A percentile compares a stretch with the other conserved stretches of the same genome.
Conservation (phyloP, 1,140 invertebrate genomes). For the Mamestra configurata region DNA sequence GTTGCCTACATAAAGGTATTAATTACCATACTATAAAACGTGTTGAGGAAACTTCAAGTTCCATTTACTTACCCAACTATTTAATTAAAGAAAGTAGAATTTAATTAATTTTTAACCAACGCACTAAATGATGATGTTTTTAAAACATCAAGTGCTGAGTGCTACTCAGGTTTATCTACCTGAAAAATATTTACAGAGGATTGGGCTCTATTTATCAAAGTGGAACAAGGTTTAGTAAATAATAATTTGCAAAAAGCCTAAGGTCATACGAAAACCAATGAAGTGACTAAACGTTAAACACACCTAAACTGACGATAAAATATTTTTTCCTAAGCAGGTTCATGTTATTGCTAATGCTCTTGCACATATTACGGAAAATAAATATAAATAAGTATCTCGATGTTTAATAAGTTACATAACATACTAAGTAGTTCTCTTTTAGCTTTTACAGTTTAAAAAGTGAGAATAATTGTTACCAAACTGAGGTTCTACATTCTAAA, state of each 20-base stretch:
- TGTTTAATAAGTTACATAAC: neutral
- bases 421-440: neutral
- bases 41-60: neutral
- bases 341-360: neutral
- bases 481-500: neutral
- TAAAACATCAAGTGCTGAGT: neutral
- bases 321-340: neutral
- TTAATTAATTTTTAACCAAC: neutral
- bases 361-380: neutral
- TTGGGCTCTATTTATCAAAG: neutral
- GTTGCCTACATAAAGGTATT: neutral
- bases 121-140: neutral
- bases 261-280: neutral
- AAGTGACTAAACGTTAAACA: constrained; percentile 2
- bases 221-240: neutral
- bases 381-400: neutral
- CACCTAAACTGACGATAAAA: neutral
- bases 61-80: neutral
- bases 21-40: neutral
- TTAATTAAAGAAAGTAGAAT: constrained; percentile 11
- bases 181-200: neutral
- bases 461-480: neutral
- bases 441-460: neutral
- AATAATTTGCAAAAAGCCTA: neutral
- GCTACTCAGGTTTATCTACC: neutral